Conservation (phyloP, 1,140 invertebrate genomes). For the Araneus ventricosus region DNA sequence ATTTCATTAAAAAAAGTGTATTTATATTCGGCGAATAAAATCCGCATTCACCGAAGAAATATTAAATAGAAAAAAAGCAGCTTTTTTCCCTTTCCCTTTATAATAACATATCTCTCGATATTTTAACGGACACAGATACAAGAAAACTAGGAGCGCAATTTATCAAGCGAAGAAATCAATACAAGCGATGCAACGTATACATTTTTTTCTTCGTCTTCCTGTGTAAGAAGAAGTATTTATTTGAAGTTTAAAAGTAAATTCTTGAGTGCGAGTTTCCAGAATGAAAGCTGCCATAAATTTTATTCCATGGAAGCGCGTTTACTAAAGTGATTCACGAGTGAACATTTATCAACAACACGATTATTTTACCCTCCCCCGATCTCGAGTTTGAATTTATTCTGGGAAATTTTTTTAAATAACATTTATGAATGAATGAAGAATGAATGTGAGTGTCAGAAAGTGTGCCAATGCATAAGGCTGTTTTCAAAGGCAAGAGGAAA, state of each 20-base stretch:
- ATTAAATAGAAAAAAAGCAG: not conserved
- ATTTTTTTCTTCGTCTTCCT: slow-evolving; percentile 31
- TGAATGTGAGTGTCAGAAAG: slow-evolving; percentile 39
- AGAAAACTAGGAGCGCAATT: slow-evolving; percentile 63
- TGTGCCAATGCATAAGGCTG: not conserved
- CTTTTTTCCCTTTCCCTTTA: slow-evolving; percentile 14
- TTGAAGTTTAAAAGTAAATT: slow-evolving; percentile 75
- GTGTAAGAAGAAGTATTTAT: slow-evolving; percentile 62
- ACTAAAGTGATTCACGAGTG: slow-evolving; percentile 67
- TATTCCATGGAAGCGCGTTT: slow-evolving; percentile 56
- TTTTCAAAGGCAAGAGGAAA: not conserved
- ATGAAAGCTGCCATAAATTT: slow-evolving; percentile 73
- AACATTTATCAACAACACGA: slow-evolving; percentile 72
- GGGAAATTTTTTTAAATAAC: slow-evolving; percentile 33
- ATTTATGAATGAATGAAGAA: slow-evolving; percentile 71
- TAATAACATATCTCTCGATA: slow-evolving; percentile 71
- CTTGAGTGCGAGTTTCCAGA: slow-evolving; percentile 67
- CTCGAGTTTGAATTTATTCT: slow-evolving; percentile 55
- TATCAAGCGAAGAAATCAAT: slow-evolving; percentile 68
- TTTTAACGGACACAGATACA: slow-evolving; percentile 72
- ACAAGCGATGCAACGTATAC: slow-evolving; percentile 42
- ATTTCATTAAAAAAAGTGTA: slow-evolving; percentile 23
- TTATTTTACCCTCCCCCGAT: slow-evolving; percentile 53
- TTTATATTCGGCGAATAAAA: slow-evolving; percentile 9
- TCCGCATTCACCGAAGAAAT: not conserved